A percentile compares a stretch with the other conserved stretches of the same genome.
phyloP scores from a whole-genome alignment of 1,140 invertebrate genomes.

The Cataglyphis hispanica region DNA sequence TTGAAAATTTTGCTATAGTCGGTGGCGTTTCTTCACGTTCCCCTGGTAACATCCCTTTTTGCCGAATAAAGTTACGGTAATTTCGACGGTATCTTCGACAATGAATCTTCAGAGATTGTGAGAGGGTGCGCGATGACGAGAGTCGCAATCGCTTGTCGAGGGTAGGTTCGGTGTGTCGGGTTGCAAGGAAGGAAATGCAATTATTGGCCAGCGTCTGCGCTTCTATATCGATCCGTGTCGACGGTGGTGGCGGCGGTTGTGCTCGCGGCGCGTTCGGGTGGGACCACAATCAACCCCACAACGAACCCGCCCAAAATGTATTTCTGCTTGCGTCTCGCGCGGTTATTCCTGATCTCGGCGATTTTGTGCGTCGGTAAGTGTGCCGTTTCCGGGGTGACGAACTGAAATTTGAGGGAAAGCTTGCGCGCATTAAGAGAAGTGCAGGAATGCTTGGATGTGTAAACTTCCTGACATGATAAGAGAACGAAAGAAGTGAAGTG shows the following conservation, averaged over 20 bases:
- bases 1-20: slow-evolving; percentile 38
- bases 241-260: slow-evolving; percentile 30
- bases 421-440: neutral
- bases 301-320: slow-evolving; percentile 81
- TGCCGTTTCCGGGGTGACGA: neutral
- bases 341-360: slow-evolving; percentile 80
- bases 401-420: neutral
- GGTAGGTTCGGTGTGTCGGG: slow-evolving; percentile 35
- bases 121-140: slow-evolving; percentile 5
- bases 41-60: neutral
- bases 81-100: neutral
- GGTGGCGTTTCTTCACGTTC: neutral
- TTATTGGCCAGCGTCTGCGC: slow-evolving; percentile 70
- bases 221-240: slow-evolving; percentile 73
- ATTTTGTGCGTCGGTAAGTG: slow-evolving; percentile 82
- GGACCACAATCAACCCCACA: slow-evolving; percentile 53
- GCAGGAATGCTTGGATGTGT: neutral
- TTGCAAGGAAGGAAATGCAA: slow-evolving; percentile 68
- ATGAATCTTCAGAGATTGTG: neutral
- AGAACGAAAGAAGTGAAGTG: neutral
- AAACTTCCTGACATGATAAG: neutral
- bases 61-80: neutral
- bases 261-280: slow-evolving; percentile 65
- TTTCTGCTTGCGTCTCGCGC: slow-evolving; percentile 77
- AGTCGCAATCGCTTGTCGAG: slow-evolving; percentile 9